These are phyloP conservation scores for Corythoichthys haematopterus DNA, from an alignment of 2,113 vertebrate species.

Conservation along the genomic window DNA sequence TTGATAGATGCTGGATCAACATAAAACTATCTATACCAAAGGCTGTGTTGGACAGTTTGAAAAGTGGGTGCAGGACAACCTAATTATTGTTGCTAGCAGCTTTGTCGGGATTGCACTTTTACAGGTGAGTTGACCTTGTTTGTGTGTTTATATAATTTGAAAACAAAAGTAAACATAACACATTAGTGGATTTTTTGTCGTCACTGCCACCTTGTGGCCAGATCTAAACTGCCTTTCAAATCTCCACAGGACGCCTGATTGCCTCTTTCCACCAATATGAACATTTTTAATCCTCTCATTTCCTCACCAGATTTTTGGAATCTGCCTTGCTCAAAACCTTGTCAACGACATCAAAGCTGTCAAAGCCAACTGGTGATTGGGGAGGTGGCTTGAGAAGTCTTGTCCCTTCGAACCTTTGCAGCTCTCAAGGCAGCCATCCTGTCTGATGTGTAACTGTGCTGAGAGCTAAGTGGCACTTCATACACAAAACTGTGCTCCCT, in stretches of 20 bases:
- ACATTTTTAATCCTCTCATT: not conserved
- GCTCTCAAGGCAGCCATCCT: slow-evolving; percentile 25
- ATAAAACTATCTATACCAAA: slow-evolving; percentile 83
- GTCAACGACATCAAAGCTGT: slow-evolving; percentile 84
- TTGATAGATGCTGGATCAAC: slow-evolving; percentile 78
- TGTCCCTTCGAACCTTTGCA: not conserved
- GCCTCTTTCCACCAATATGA: not conserved
- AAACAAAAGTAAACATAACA: not conserved
- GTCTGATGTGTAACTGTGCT: slow-evolving; percentile 28
- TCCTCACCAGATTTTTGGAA: slow-evolving; percentile 81
- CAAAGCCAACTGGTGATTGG: slow-evolving; percentile 86
- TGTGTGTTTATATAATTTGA: not conserved
- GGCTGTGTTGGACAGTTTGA: slow-evolving; percentile 91
- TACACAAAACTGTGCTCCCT: slow-evolving; percentile 20
- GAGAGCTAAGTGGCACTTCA: slow-evolving; percentile 34
- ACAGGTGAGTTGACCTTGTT: slow-evolving; percentile 70
- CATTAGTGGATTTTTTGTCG: slow-evolving; percentile 18
- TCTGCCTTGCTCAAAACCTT: slow-evolving; percentile 88
- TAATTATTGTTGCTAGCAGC: slow-evolving; percentile 81
- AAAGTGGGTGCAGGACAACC: slow-evolving; percentile 89
- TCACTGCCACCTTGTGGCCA: slow-evolving; percentile 61
- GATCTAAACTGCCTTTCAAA: not conserved
- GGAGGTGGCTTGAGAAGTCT: slow-evolving; percentile 19
- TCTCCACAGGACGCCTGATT: not conserved
- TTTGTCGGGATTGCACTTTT: slow-evolving; percentile 86